Base-by-base conservation (phyloP, 2,797 vertebrate species). In the Agapornis canus region DNA sequence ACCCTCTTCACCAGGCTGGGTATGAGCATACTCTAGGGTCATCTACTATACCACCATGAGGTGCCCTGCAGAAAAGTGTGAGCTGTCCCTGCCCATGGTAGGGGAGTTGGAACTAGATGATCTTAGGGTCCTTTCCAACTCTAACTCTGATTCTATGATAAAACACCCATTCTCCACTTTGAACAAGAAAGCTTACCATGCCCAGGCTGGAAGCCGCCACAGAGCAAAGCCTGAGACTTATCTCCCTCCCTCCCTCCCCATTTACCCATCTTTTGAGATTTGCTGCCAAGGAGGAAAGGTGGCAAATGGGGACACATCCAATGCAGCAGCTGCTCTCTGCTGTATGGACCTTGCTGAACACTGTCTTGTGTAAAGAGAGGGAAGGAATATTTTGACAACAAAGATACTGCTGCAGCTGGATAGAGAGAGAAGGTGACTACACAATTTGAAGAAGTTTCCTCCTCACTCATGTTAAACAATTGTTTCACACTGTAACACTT, bases 381-480 rank as follows among this genome's bases (percentile, higher is more conserved):
- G 29, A 79, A 83, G 47, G 64, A 87, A 26, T 90, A 86, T 90
- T 95, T 92, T 84, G 75, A 77, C 71, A 89, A 84, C 54, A 90
- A 92, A 86, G 60, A 92, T 47, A 35, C 13, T 54, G 56, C 21
- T 73, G 43, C 35, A 92, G 78, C 69, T 75, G 60, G 60, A 61
- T 89, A 20, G 86, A 86, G 37, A 2, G 25, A 70, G 64, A 15
- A 86, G 42, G 42, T 65, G 32, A 88, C 77, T 76, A 72, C 5
- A 5, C 31, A 79, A 63, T 61, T 84, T 84, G 29, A 82, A 80
- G 61, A 93, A 94, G 70, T 90, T 90, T 75, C 40, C 22, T 66
- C 40, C 40, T 89, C 54, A 5, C 23, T 77, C 63, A 68, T 0
- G 9, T 65, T 79, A 76, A 94, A 86, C 47, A 86, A 83, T 72